Evolutionary conservation across 2,113 vertebrate genomes (phyloP).

Genomic region (Myocastor coypus): DNA sequence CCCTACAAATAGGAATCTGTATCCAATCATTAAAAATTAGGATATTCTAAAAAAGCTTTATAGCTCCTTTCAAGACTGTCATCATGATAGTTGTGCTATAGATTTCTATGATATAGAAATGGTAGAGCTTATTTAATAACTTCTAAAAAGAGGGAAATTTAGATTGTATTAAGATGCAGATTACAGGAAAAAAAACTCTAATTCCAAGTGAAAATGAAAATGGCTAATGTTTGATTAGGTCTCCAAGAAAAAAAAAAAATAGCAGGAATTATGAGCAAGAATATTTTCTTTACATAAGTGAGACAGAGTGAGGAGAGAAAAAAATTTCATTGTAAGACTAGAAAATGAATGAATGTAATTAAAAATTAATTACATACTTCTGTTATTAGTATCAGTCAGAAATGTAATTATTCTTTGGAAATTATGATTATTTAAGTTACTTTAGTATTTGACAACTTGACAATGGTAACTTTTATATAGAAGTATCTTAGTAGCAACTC

Average conservation of each 20-base stretch:
- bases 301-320: not conserved
- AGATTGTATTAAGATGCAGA: not conserved
- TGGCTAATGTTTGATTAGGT: not conserved
- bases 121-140: not conserved
- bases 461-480: not conserved
- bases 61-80: not conserved
- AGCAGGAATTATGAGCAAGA: not conserved
- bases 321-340: not conserved
- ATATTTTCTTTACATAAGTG: not conserved
- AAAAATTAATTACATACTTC: not conserved
- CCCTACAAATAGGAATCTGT: not conserved
- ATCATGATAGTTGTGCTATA: not conserved
- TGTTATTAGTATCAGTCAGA: not conserved
- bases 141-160: not conserved
- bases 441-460: not conserved
- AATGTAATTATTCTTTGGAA: not conserved
- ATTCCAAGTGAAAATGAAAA: slow-evolving; percentile 8
- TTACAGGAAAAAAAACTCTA: not conserved
- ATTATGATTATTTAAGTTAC: not conserved
- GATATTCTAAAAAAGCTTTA: not conserved
- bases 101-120: not conserved
- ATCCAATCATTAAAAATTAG: not conserved
- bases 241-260: not conserved
- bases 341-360: not conserved
- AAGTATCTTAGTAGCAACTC: not conserved